Base-by-base conservation (phyloP, 2,888 invertebrate genomes). In the Sturmia bella region DNA sequence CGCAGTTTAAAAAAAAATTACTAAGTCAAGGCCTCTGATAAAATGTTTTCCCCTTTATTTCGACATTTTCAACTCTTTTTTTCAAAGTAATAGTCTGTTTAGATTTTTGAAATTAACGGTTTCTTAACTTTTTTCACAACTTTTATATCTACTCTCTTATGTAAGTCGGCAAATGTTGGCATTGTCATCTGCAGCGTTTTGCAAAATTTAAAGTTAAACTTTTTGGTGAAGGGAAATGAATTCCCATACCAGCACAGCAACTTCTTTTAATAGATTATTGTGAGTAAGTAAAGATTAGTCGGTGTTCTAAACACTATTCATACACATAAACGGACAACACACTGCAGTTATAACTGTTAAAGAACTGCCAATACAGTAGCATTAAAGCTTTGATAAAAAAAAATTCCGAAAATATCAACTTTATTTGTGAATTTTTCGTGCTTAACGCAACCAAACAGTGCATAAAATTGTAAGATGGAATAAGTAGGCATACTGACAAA, bases 191-290 rank as follows among this genome's bases (percentile, higher is more conserved):
- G 32, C 45, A 70, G 27, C 24, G 57, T 41, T 68, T 54, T 57
- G 21, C 57, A 50, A 57, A n/a, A 43, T 72, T 78, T 17, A 77
- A 70, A 45, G 48, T 64, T 41, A 64, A 66, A 39, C 32, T 48
- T 21, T 78, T 66, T 57, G 70, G 64, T 70, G 64, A 45, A 50
- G 50, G 43, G 57, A 66, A 64, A 72, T 52, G 32, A 57, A 78
- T 57, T 72, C 72, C 70, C 78, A 52, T 13, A 70, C 48, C 12
- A 59, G 15, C 57, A 75, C 27, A 50, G 32, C 57, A 59, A 78
- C 70, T 72, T 72, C 41, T 78, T 72, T 15, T 72, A 57, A 72
- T 72, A 72, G 78, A 78, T 78, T 72, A 72, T 24, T 56, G 64
- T 43, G 78, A 45, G 57, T 17, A 32, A 72, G 57, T 64, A 59